These are phyloP conservation scores for Isoperla grammatica DNA, from an alignment of 2,888 invertebrate genomes.

Conservation along the genomic window DNA sequence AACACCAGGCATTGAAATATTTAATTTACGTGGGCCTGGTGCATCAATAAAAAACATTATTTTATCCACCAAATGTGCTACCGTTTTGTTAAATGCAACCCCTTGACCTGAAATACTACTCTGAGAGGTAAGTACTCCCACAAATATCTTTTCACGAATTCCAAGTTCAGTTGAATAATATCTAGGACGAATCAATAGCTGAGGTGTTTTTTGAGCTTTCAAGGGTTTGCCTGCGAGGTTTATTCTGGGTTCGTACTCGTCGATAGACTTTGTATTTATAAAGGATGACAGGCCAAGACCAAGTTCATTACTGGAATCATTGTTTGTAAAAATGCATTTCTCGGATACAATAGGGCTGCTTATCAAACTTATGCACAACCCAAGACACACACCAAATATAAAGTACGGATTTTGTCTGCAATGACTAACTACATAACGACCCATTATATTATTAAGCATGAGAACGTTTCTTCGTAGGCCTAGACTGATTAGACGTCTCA, in stretches of 20 bases:
- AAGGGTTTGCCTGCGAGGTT: slow-evolving; percentile 46
- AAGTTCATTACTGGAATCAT: slow-evolving; percentile 23
- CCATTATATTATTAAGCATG: slow-evolving; percentile 11
- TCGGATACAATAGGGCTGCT: slow-evolving; percentile 46
- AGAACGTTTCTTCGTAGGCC: background rate
- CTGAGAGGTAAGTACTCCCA: slow-evolving; percentile 76
- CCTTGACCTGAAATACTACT: slow-evolving; percentile 67
- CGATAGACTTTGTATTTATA: slow-evolving; percentile 29
- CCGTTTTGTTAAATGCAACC: slow-evolving; percentile 80
- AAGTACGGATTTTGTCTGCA: slow-evolving; percentile 48
- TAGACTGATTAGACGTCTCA: too few relatives aligned
- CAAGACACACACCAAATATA: slow-evolving; percentile 51
- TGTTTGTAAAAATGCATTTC: slow-evolving; percentile 26
- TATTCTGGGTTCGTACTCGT: slow-evolving; percentile 46
- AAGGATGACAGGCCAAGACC: slow-evolving; percentile 17
- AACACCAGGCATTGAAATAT: slow-evolving; percentile 52
- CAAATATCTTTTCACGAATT: slow-evolving; percentile 81
- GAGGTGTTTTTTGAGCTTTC: slow-evolving; percentile 47
- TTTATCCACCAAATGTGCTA: slow-evolving; percentile 78
- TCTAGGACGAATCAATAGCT: slow-evolving; percentile 72
- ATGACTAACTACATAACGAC: slow-evolving; percentile 18
- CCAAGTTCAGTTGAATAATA: slow-evolving; percentile 95
- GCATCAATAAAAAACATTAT: slow-evolving; percentile 68
- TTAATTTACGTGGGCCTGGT: slow-evolving; percentile 46
- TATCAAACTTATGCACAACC: slow-evolving; percentile 51